These are phyloP conservation scores for Tipula helvola DNA, from an alignment of 2,888 invertebrate genomes.

Conservation along the genomic window DNA sequence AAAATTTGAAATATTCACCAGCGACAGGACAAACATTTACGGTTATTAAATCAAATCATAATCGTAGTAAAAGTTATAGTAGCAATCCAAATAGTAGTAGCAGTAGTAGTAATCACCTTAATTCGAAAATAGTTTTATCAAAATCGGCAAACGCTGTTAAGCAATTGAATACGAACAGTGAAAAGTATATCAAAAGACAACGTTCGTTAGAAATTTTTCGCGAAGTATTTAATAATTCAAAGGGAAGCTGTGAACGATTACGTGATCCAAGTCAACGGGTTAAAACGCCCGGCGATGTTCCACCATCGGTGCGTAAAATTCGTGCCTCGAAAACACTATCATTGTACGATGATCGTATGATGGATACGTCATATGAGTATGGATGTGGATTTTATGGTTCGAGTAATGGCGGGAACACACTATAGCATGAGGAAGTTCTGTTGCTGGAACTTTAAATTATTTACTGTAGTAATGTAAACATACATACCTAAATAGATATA, in stretches of 20 bases:
- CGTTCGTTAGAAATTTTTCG: conserved; percentile 64
- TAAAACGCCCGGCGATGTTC: conserved; percentile 72
- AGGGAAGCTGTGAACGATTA: conserved; percentile 48
- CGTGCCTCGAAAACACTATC: conserved; percentile 65
- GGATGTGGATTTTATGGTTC: conserved; percentile 5
- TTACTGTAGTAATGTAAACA: neutral
- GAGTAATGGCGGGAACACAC: conserved; percentile 23
- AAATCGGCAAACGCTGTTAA: conserved; percentile 22
- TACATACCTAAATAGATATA: neutral
- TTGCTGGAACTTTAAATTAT: conserved; percentile 31
- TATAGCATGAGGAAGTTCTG: conserved; percentile 39
- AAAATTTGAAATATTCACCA: neutral
- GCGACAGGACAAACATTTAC: conserved; percentile 9
- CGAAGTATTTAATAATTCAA: conserved; percentile 52
- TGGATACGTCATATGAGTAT: conserved; percentile 38
- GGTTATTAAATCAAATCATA: conserved; percentile 5
- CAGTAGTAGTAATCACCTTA: conserved; percentile 18
- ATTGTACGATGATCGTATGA: conserved; percentile 79
- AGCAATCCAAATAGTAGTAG: conserved; percentile 15
- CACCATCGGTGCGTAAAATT: conserved; percentile 61
- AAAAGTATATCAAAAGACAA: conserved; percentile 40
- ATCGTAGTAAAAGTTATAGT: conserved; percentile 15
- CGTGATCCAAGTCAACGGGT: conserved; percentile 65
- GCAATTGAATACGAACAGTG: conserved; percentile 27
- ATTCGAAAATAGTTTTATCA: conserved; percentile 27